A percentile compares a stretch with the other conserved stretches of the same genome.
Conservation (phyloP, 2,113 vertebrate species). For the Circaetus cinerascens region DNA sequence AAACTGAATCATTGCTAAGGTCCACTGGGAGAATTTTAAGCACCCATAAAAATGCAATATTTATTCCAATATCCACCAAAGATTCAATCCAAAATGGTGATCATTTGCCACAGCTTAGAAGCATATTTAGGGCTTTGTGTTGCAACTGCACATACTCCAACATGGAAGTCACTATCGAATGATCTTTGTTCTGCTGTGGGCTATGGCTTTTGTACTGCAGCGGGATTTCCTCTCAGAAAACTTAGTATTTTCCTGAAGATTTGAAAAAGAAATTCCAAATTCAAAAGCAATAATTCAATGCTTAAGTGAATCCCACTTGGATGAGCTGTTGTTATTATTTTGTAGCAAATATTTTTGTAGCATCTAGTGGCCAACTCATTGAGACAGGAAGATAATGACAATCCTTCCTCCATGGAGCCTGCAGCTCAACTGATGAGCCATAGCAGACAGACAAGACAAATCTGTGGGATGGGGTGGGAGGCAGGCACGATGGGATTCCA, state of each 20-base stretch:
- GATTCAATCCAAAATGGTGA: background rate
- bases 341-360: background rate
- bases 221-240: background rate
- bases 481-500: background rate
- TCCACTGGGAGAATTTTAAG: background rate
- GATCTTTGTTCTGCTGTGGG: background rate
- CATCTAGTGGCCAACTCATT: background rate
- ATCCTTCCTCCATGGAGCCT: background rate
- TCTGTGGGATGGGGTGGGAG: background rate
- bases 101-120: background rate
- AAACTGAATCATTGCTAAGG: background rate
- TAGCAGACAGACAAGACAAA: background rate
- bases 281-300: background rate
- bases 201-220: background rate
- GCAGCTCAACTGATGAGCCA: background rate
- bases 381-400: background rate
- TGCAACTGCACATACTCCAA: background rate
- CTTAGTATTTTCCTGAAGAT: background rate
- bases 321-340: background rate
- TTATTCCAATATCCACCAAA: background rate
- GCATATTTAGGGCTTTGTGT: background rate
- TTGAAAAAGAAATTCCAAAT: background rate
- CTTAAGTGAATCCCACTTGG: background rate
- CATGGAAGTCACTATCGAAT: accelerated
- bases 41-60: background rate